Percentiles rank a stretch among this genome's conserved stretches.
These are phyloP conservation scores for Patella pellucida DNA, from an alignment of 2,888 invertebrate genomes.

Conservation along the genomic window DNA sequence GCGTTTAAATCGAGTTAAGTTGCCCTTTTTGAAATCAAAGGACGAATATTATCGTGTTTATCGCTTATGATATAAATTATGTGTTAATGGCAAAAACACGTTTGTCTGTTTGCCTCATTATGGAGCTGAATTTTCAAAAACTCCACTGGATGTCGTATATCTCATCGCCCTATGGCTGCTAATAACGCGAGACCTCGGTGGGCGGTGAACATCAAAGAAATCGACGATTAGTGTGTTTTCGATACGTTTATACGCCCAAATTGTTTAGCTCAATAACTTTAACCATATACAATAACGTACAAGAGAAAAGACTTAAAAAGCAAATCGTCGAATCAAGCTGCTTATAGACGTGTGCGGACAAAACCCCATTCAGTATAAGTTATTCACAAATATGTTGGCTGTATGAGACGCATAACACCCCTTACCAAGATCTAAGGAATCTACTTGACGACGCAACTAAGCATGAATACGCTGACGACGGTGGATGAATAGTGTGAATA, in stretches of 20 bases:
- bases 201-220: slow-evolving; percentile 1
- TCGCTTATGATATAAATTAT: no score
- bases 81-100: not conserved
- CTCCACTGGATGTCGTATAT: not conserved
- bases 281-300: not conserved
- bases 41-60: no score
- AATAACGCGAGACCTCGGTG: slow-evolving; percentile 1
- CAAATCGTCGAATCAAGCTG: not conserved
- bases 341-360: not conserved
- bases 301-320: not conserved
- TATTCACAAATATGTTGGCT: slow-evolving; percentile 5
- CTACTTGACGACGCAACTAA: slow-evolving; percentile 3
- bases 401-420: not conserved
- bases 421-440: not conserved
- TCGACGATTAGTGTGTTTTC: not conserved
- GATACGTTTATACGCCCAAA: slow-evolving; percentile 5
- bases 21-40: no score
- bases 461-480: not conserved
- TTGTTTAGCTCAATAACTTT: not conserved
- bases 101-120: not conserved
- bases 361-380: not conserved
- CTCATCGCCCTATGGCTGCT: slow-evolving; percentile 2
- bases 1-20: no score
- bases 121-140: slow-evolving; percentile 6
- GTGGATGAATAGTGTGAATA: not conserved